Base-by-base conservation (phyloP, 2,113 vertebrate genomes). In the Misgurnus mizolepis region DNA sequence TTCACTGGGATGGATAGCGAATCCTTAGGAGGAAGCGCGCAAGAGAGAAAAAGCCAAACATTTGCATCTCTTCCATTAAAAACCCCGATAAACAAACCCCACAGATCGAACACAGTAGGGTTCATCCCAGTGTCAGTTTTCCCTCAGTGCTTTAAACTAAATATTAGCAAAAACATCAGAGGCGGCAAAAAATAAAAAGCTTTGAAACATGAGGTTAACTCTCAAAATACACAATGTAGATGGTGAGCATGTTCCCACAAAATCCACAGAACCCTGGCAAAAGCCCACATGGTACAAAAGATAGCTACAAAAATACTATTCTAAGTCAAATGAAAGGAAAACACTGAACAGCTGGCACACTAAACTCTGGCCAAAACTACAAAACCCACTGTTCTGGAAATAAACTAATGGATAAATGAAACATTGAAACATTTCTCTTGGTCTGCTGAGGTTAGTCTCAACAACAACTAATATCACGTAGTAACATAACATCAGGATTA, bases 241-340 rank as follows among this genome's bases (percentile, higher is more conserved):
- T 11, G 49, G 34, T 40, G 15, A 60, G 22, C 15, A 79, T 67
- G 50, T n/a, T 55, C 77, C 75, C 75, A 77, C 40, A 77, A 55
- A 72, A 55, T 47, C 64, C 72, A 76, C 79, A 65, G 55, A 70
- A 71, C 15, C 47, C 47, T 75, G 83, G 83, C 53, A 62, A 71
- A 80, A 50, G 61, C 43, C 34, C n/a, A 77, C 53, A 78, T 34
- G 15, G 5, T 22, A 41, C 60, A 69, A 43, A 39, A 34, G 55
- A 62, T 56, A 61, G 18, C 62, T 41, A 55, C 61, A 80, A 41
- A 9, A 76, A 53, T 34, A 7, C 55, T 64, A 61, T 73, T 72
- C 53, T 50, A 22, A 65, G 18, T 27, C 22, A 77, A 70, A 56
- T 40, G 56, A 80, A 84, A 40, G 64, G 34, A 79, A 80, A 84